These are phyloP conservation scores for Tetramorium alpestre DNA, from an alignment of 1,140 invertebrate species.

Conservation along the genomic window DNA sequence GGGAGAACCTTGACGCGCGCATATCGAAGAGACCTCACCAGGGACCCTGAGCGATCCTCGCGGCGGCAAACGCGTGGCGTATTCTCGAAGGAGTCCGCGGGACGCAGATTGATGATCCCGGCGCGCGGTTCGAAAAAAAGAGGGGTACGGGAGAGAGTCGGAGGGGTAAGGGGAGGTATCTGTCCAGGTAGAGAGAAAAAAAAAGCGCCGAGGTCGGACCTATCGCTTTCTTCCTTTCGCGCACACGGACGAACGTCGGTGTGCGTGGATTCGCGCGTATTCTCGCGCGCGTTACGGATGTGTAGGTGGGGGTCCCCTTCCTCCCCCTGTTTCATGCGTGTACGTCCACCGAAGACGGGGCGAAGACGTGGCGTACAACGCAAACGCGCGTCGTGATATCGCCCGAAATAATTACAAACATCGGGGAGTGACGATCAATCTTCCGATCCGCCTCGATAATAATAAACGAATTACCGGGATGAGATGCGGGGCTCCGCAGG, in stretches of 20 bases:
- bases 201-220: constrained; percentile 28
- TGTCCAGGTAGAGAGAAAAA: not conserved
- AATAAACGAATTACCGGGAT: constrained; percentile 74
- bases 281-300: not conserved
- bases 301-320: not conserved
- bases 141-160: not conserved
- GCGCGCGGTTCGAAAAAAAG: constrained; percentile 47
- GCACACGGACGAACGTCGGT: not conserved
- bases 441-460: constrained; percentile 70
- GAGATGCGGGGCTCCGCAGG: constrained; percentile 1
- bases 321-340: not conserved
- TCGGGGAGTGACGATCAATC: constrained; percentile 76
- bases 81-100: constrained; percentile 58
- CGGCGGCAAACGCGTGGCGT: constrained; percentile 29
- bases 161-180: not conserved
- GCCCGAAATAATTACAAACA: constrained; percentile 77
- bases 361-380: constrained; percentile 57
- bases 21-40: constrained; percentile 28
- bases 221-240: constrained; percentile 62
- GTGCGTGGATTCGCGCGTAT: not conserved
- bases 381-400: constrained; percentile 59
- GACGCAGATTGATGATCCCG: constrained; percentile 76
- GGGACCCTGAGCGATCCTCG: constrained; percentile 28
- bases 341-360: not conserved
- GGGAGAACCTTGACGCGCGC: constrained; percentile 13